Percentiles rank a stretch among this genome's conserved stretches.
These are phyloP conservation scores for Dioctria linearis DNA, from an alignment of 2,888 invertebrate genomes.

Conservation along the genomic window DNA sequence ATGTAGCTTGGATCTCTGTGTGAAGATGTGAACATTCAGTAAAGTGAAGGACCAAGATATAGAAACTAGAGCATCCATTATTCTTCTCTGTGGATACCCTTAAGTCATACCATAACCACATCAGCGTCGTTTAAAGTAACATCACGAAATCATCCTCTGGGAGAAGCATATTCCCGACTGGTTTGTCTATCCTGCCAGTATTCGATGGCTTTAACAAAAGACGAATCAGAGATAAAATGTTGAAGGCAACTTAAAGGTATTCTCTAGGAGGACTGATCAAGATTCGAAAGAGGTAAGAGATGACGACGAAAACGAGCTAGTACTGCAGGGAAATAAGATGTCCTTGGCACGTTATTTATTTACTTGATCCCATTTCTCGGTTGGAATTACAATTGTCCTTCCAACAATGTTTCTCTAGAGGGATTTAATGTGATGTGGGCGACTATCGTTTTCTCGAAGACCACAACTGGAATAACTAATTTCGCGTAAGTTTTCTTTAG, in stretches of 20 bases:
- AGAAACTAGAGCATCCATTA: slow-evolving; percentile 40
- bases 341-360: slow-evolving; percentile 45
- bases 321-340: slow-evolving; percentile 38
- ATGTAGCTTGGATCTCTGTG: neutral
- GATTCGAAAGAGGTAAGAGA: neutral
- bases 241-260: slow-evolving; percentile 32
- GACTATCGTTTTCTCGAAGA: neutral
- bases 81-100: slow-evolving; percentile 38
- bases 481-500: neutral
- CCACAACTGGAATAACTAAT: neutral
- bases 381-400: slow-evolving; percentile 7
- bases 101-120: slow-evolving; percentile 48
- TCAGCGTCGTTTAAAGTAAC: slow-evolving; percentile 49
- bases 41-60: slow-evolving; percentile 10
- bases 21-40: slow-evolving; percentile 39
- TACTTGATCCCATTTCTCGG: slow-evolving; percentile 13
- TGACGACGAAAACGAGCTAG: slow-evolving; percentile 14
- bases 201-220: slow-evolving; percentile 42
- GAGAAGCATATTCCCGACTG: slow-evolving; percentile 31
- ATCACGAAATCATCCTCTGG: slow-evolving; percentile 37
- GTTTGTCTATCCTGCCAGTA: slow-evolving; percentile 10
- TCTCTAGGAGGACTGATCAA: slow-evolving; percentile 1
- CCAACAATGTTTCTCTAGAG: neutral
- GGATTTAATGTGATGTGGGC: neutral
- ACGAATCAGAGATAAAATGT: slow-evolving; percentile 33